Evolutionary conservation across 2,888 invertebrate species (phyloP).

Genomic region (Exocentrus adspersus): DNA sequence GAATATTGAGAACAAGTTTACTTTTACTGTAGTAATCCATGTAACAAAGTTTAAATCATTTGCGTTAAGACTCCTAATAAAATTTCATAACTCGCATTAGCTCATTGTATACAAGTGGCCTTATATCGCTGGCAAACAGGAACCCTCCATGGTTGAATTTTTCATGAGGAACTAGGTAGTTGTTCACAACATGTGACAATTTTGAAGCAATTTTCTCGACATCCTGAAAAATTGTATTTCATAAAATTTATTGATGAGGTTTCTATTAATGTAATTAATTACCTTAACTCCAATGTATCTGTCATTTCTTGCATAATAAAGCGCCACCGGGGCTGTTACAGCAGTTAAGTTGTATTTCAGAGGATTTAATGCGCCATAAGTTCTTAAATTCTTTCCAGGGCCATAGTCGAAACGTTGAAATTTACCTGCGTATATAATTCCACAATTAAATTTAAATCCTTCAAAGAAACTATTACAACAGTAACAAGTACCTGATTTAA

Average conservation of each 20-base stretch:
- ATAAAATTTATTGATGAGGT: no score
- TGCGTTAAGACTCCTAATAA: no score
- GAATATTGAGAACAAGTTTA: no score
- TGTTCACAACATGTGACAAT: neutral
- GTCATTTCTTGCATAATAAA: conserved; percentile 41
- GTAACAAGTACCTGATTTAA: conserved; percentile 1
- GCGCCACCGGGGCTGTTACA: conserved; percentile 34
- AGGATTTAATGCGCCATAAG: conserved; percentile 20
- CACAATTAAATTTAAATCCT: no score
- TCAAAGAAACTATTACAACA: no score
- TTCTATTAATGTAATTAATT: no score
- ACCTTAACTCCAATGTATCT: conserved; percentile 34
- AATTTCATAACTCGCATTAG: conserved; percentile 4
- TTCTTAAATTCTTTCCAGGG: conserved; percentile 9
- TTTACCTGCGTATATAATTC: conserved; percentile 29
- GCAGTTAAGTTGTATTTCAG: conserved; percentile 28
- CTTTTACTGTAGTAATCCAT: no score
- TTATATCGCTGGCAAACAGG: conserved; percentile 14
- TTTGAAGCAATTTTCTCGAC: neutral
- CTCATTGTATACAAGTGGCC: conserved; percentile 4
- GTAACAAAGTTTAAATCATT: no score
- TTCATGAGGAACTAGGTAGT: conserved; percentile 14
- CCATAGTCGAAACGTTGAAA: conserved; percentile 36
- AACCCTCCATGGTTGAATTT: conserved; percentile 20
- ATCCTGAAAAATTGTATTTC: conserved; percentile 3